Evolutionary conservation across 2,797 vertebrate species (phyloP).

Genomic region (Cynopterus sphinx): DNA sequence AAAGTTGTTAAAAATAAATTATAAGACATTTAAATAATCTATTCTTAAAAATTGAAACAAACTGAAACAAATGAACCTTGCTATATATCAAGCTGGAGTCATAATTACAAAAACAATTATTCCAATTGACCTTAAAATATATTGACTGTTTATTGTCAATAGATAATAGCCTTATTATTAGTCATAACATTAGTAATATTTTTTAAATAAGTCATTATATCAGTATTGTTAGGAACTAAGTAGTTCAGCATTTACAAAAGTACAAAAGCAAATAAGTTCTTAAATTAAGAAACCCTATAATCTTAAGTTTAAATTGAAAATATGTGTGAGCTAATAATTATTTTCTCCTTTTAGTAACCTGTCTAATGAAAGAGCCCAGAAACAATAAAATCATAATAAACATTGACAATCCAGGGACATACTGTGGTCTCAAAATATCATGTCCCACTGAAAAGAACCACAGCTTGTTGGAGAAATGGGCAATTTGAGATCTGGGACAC

Average conservation of each 20-base stretch:
- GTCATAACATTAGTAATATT: neutral
- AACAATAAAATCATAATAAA: neutral
- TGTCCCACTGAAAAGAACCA: neutral
- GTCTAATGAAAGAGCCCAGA: neutral
- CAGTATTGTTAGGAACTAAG: neutral
- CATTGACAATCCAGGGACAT: neutral
- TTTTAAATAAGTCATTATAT: conserved; percentile 11
- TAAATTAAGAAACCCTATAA: neutral
- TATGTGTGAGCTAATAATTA: neutral
- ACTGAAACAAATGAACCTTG: conserved; percentile 2
- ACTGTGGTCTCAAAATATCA: neutral
- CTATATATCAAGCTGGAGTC: neutral
- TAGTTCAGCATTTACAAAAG: neutral
- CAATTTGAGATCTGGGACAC: neutral
- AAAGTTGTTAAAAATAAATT: neutral
- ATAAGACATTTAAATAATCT: neutral
- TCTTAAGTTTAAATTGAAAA: conserved; percentile 22
- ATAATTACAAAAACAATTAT: conserved; percentile 15
- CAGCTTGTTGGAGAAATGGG: neutral
- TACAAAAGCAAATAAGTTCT: neutral
- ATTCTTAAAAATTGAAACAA: conserved; percentile 48
- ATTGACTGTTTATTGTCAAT: neutral
- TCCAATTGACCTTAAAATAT: neutral
- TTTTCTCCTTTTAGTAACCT: conserved; percentile 27
- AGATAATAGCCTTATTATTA: neutral